phyloP scores from a whole-genome alignment of 2,888 invertebrate species.

The Nomada ferruginata region DNA sequence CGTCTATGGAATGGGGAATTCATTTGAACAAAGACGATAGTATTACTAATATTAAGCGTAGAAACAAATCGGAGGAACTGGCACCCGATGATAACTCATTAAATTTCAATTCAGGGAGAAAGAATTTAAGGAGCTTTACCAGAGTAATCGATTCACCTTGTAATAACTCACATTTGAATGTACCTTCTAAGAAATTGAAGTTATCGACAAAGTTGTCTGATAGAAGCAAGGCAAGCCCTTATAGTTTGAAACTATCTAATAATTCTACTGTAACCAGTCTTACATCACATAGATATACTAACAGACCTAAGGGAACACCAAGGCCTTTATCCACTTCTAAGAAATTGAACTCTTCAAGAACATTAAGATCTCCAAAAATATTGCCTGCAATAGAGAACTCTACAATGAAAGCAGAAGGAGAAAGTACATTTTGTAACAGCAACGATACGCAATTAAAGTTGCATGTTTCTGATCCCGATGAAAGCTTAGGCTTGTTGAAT shows the following conservation, averaged over 20 bases:
- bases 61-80: neutral
- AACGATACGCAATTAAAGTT: neutral
- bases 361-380: conserved; percentile 74
- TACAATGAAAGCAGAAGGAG: conserved; percentile 51
- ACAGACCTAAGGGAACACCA: conserved; percentile 76
- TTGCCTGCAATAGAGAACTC: conserved; percentile 64
- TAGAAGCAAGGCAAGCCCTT: too few relatives aligned
- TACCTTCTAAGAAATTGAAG: neutral
- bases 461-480: neutral
- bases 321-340: conserved; percentile 75
- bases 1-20: neutral
- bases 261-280: conserved; percentile 73
- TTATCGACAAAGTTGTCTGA: neutral
- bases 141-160: neutral
- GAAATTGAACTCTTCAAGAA: conserved; percentile 63
- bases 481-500: neutral
- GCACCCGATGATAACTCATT: neutral
- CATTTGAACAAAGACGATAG: neutral
- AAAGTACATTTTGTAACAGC: neutral
- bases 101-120: neutral
- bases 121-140: too few relatives aligned
- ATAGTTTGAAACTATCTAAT: conserved; percentile 70
- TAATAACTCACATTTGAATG: neutral
- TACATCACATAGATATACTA: conserved; percentile 74
- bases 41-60: neutral